Evolutionary conservation across 2,888 invertebrate species (phyloP).

Genomic region (Protophormia terraenovae): DNA sequence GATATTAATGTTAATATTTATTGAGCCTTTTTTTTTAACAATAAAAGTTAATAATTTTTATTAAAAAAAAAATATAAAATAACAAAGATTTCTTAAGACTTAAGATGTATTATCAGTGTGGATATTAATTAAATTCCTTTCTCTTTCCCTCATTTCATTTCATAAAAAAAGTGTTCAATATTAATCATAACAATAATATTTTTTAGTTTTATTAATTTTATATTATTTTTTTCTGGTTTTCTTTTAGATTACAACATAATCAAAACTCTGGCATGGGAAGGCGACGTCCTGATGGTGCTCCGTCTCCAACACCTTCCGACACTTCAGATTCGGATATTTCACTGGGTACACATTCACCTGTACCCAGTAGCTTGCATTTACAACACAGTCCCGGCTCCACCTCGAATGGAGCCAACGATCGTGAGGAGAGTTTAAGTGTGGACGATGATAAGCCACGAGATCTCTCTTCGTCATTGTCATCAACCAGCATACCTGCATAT

Average conservation of each 20-base stretch:
- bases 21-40: no score
- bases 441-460: slow-evolving; percentile 81
- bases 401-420: slow-evolving; percentile 81
- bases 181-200: no score
- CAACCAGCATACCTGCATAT: slow-evolving; percentile 70
- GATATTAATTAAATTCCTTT: no score
- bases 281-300: slow-evolving; percentile 78
- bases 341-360: slow-evolving; percentile 81
- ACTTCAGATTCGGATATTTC: slow-evolving; percentile 81
- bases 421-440: slow-evolving; percentile 80
- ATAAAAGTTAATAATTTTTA: no score
- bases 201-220: no score
- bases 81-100: no score
- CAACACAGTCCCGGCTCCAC: slow-evolving; percentile 81
- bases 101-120: no score
- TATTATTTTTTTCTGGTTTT: slow-evolving; percentile 16
- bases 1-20: no score
- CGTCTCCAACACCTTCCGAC: slow-evolving; percentile 80
- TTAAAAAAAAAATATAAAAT: no score
- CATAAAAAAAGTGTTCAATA: no score
- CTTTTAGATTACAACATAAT: slow-evolving; percentile 80
- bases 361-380: slow-evolving; percentile 80
- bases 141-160: no score
- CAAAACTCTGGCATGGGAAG: slow-evolving; percentile 79
- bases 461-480: slow-evolving; percentile 75